Evolutionary conservation across 2,797 vertebrate genomes (phyloP), one percentile per base, ranked within the genome.

Genomic region (Varecia variegata): DNA sequence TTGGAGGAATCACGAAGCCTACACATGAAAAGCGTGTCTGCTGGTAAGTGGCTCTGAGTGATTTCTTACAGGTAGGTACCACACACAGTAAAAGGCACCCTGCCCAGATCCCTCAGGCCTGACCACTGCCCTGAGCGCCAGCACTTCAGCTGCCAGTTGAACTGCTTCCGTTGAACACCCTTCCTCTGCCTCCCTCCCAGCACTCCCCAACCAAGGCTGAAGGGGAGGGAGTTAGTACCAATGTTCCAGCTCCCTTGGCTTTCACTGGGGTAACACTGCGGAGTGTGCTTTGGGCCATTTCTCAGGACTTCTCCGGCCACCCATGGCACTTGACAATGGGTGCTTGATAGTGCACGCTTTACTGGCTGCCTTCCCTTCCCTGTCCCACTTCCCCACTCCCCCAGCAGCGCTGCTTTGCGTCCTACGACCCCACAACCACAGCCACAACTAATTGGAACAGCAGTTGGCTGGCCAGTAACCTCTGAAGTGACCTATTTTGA

Each of bases 1-100:
- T 52, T 86, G 62, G 88, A 60, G 58, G 82, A 95, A 93, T 70
- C n/a, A 40, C 82, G 92, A 96, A 90, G 17, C 23, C 58, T 82
- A 30, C 32, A 73, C 35, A 81, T 15, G 40, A 74, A 91, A 84
- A 92, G 50, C 8, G 6, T 73, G 71, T 84, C 71, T 73, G 21
- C 6, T 21, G 14, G 38, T 76, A 77, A 94, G 73, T 25, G 21
- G 12, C 54, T 27, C n/a, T 18, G 56, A 76, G 17, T 21, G 18
- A 74, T 92, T 65, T 90, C 70, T 70, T 21, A 52, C 11, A 58
- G 4, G 10, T 2, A 52, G 4, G 7, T 62, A 7, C 38, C 4
- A 32, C 14, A 40, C 4, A 2, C 3, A 60, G 67, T 43, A 25
- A 82, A n/a, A 3, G 7, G 17, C 14, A 17, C 0, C 2, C 23